Percentiles rank a stretch among this genome's conserved stretches.
These are phyloP conservation scores for Rhodinocichla rosea DNA, from an alignment of 2,113 vertebrate species.

Conservation along the genomic window DNA sequence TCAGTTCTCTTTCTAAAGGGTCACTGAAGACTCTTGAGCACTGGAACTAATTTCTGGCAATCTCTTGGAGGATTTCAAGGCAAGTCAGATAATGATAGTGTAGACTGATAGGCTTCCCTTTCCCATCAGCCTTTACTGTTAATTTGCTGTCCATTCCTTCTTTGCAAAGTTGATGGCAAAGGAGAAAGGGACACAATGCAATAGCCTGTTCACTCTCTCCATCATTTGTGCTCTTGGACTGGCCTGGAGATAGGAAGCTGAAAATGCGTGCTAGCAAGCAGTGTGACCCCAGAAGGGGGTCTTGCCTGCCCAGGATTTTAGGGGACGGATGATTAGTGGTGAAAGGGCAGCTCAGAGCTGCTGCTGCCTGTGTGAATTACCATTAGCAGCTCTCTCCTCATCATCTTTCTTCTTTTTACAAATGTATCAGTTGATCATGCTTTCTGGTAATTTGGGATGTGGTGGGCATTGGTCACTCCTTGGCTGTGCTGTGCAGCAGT, in stretches of 20 bases:
- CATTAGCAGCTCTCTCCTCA: background rate
- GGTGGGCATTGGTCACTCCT: rapidly evolving
- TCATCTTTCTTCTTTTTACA: background rate
- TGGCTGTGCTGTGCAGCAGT: rapidly evolving
- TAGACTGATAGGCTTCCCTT: background rate
- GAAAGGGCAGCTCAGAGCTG: background rate
- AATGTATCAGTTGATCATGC: background rate
- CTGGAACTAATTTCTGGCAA: background rate
- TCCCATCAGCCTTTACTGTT: background rate
- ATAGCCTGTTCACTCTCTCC: background rate
- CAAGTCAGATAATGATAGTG: background rate
- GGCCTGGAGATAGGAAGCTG: background rate
- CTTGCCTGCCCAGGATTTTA: background rate
- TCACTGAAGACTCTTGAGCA: background rate
- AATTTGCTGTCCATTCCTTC: background rate
- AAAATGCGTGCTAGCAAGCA: background rate
- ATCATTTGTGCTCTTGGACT: background rate
- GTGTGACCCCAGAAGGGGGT: background rate
- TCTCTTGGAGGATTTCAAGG: background rate
- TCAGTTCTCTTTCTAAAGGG: background rate
- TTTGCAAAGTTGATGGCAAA: background rate
- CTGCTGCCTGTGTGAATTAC: background rate
- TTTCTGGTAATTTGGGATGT: background rate
- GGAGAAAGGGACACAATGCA: background rate
- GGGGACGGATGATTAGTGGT: background rate